phyloP scores from a whole-genome alignment of 30 jellyfish, hydroid and myxozoan genomes.

The Aurelia sp. region DNA sequence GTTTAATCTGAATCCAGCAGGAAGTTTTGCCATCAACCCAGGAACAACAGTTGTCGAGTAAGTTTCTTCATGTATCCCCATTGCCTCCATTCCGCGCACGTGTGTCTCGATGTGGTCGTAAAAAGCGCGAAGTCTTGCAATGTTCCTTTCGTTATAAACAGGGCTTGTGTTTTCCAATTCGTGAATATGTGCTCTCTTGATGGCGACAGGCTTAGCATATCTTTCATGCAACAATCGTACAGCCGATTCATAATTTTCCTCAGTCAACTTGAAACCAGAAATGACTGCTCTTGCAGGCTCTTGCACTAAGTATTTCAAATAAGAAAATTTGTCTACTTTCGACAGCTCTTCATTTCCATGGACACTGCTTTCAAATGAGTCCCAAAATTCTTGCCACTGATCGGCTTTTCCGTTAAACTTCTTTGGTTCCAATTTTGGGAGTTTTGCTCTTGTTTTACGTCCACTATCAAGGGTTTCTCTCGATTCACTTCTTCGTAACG shows the following conservation, averaged over 20 bases:
- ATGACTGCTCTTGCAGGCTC: slow-evolving; percentile 20
- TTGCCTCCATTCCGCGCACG: neutral
- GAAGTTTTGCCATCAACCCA: no score
- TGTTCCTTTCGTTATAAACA: neutral
- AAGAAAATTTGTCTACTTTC: slow-evolving; percentile 2
- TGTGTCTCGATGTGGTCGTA: neutral
- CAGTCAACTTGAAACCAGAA: slow-evolving; percentile 11
- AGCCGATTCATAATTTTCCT: slow-evolving; percentile 5
- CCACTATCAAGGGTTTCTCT: neutral
- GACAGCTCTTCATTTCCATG: slow-evolving; percentile 2
- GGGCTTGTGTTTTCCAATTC: neutral
- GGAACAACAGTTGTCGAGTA: no score
- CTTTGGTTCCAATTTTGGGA: slow-evolving; percentile 20
- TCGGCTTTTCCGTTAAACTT: slow-evolving; percentile 6
- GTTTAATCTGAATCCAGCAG: no score
- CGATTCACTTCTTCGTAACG: neutral
- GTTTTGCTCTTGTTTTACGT: neutral
- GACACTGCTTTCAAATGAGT: slow-evolving; percentile 6
- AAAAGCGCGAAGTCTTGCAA: neutral
- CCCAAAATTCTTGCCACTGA: slow-evolving; percentile 21
- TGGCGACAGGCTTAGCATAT: slow-evolving; percentile 12
- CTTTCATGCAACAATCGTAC: neutral
- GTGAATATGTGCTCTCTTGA: slow-evolving; percentile 18
- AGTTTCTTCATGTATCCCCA: no score
- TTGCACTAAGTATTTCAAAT: slow-evolving; percentile 2